Evolutionary conservation across 53 echinoderm and acorn worm species (phyloP).

Genomic region (Glandiceps talaboti): DNA sequence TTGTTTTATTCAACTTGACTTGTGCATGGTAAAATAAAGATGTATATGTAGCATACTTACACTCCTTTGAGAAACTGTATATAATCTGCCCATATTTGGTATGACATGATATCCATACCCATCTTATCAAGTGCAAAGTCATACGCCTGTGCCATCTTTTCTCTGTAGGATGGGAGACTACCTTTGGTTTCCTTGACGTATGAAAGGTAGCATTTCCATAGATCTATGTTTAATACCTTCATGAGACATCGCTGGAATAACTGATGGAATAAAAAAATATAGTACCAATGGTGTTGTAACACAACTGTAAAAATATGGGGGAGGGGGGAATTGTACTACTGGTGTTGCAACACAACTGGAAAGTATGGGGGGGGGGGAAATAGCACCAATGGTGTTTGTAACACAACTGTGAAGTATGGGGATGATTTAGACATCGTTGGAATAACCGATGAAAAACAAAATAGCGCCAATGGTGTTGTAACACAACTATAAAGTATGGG

Average conservation of each 20-base stretch:
- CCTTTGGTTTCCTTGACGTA: conserved; percentile 98
- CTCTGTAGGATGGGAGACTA: conserved; percentile 72
- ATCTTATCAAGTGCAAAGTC: conserved; percentile 99
- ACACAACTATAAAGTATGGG: too few species aligned
- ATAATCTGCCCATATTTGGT: conserved; percentile 90
- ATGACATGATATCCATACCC: conserved; percentile 98
- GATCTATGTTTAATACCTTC: conserved; percentile 95
- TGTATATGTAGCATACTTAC: conserved; percentile 39
- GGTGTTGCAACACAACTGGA: too few species aligned
- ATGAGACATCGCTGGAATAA: conserved; percentile 95
- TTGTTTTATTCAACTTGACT: neutral
- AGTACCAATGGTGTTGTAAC: too few species aligned
- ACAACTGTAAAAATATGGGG: too few species aligned
- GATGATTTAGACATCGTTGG: too few species aligned
- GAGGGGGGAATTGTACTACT: too few species aligned
- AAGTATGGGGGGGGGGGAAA: too few species aligned
- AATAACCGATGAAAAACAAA: too few species aligned
- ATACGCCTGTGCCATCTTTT: conserved; percentile 99
- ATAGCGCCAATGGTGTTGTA: too few species aligned
- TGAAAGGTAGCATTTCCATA: conserved; percentile 95
- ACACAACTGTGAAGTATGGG: too few species aligned
- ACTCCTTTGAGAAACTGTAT: conserved; percentile 85
- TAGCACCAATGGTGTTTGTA: too few species aligned
- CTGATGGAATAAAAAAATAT: conserved; percentile 17
- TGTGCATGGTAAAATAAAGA: neutral